Evolutionary conservation across 2,888 invertebrate species (phyloP).

Genomic region (Rotaria macrura): DNA sequence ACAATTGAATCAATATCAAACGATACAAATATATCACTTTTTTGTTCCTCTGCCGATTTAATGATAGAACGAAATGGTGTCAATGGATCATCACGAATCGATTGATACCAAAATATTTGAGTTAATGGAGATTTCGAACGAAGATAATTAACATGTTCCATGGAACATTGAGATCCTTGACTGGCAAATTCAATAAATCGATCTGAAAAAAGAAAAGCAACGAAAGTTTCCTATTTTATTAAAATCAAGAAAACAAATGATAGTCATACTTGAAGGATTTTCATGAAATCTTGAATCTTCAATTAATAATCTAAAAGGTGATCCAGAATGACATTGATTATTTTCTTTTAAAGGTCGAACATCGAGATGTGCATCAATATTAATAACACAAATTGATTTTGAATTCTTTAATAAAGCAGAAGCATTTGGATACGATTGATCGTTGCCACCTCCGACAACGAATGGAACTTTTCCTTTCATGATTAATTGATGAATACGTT

Average conservation of each 20-base stretch:
- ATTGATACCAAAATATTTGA: conserved; percentile 23
- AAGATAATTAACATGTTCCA: conserved; percentile 25
- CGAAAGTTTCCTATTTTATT: neutral
- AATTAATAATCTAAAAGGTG: conserved; percentile 23
- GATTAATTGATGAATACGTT: neutral
- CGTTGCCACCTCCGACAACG: conserved; percentile 33
- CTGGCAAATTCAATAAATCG: conserved; percentile 30
- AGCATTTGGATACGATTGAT: conserved; percentile 34
- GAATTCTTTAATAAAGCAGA: neutral
- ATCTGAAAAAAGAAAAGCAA: neutral
- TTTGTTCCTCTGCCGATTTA: neutral
- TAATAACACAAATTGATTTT: conserved; percentile 24
- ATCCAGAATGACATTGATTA: conserved; percentile 28
- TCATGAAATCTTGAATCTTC: neutral
- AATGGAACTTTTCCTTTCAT: conserved; percentile 1
- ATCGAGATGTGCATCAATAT: conserved; percentile 34
- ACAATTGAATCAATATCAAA: conserved; percentile 32
- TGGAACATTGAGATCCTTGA: conserved; percentile 33
- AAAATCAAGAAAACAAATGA: neutral
- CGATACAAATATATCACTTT: conserved; percentile 28
- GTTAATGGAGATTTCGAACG: conserved; percentile 20
- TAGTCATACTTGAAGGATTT: neutral
- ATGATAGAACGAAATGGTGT: neutral
- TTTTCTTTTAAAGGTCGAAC: conserved; percentile 23
- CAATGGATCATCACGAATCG: neutral